These are phyloP conservation scores for Cairina moschata DNA, from an alignment of 2,113 vertebrate species.

Conservation along the genomic window DNA sequence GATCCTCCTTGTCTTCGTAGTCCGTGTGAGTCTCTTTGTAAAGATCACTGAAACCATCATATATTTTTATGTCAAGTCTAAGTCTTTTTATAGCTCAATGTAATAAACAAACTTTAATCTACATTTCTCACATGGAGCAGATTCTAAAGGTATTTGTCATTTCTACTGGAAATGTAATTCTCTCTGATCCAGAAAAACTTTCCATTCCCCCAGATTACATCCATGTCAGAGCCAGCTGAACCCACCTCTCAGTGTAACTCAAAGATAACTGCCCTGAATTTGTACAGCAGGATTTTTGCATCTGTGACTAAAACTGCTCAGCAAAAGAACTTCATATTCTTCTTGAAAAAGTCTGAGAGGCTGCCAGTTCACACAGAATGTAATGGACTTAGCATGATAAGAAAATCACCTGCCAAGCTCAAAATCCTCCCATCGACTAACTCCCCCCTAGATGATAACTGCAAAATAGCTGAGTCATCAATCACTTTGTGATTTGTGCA, in stretches of 20 bases:
- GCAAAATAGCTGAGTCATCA: not conserved
- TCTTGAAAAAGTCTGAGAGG: not conserved
- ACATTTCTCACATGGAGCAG: not conserved
- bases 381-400: not conserved
- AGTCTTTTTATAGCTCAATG: not conserved
- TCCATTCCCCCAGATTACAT: not conserved
- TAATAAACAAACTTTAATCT: not conserved
- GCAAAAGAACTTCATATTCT: not conserved
- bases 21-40: not conserved
- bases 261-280: not conserved
- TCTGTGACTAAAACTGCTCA: not conserved
- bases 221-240: rapidly evolving
- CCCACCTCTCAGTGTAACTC: not conserved
- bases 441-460: not conserved
- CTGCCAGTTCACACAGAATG: not conserved
- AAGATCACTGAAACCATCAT: not conserved
- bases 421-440: not conserved
- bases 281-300: not conserved
- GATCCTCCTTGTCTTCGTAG: not conserved
- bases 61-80: not conserved
- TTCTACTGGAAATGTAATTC: not conserved
- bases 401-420: not conserved
- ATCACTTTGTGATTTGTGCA: not conserved
- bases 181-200: not conserved
- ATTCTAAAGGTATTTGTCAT: not conserved